Percentiles rank a stretch among this genome's conserved stretches.
phyloP scores from a whole-genome alignment of 2,113 vertebrate genomes.

The Pterocles orientalis region DNA sequence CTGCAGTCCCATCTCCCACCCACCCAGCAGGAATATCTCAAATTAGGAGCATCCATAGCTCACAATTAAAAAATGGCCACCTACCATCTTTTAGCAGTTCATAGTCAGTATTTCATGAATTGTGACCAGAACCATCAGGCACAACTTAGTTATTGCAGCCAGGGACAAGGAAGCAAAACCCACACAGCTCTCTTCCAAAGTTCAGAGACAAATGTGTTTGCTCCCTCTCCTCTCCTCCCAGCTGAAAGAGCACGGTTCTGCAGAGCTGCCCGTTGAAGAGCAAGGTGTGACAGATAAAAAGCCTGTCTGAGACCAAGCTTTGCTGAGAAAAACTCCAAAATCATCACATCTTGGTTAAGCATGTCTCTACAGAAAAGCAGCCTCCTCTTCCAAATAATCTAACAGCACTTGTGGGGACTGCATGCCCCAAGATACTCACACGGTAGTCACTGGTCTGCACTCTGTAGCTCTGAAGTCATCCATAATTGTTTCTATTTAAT shows the following conservation, averaged over 20 bases:
- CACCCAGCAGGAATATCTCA: neutral
- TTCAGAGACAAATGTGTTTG: fast-evolving
- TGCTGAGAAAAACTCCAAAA: neutral
- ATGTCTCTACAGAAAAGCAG: neutral
- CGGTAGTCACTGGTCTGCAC: neutral
- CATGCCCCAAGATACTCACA: fast-evolving
- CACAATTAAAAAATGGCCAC: neutral
- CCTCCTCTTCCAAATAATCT: neutral
- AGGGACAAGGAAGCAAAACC: neutral
- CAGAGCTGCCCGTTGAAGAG: neutral
- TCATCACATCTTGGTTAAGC: neutral
- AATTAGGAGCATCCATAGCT: neutral
- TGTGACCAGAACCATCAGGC: neutral
- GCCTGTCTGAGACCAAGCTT: neutral
- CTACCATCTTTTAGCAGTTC: neutral
- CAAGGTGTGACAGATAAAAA: neutral
- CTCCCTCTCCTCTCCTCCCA: neutral
- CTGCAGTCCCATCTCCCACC: neutral
- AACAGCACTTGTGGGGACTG: neutral
- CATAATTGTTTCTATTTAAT: neutral
- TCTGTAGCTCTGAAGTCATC: neutral
- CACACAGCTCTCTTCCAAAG: neutral
- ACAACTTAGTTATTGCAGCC: neutral
- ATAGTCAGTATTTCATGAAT: neutral
- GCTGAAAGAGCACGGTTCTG: fast-evolving